These are phyloP conservation scores for Zygothrica quintamaculata DNA, from an alignment of 2,888 invertebrate genomes.

Conservation along the genomic window DNA sequence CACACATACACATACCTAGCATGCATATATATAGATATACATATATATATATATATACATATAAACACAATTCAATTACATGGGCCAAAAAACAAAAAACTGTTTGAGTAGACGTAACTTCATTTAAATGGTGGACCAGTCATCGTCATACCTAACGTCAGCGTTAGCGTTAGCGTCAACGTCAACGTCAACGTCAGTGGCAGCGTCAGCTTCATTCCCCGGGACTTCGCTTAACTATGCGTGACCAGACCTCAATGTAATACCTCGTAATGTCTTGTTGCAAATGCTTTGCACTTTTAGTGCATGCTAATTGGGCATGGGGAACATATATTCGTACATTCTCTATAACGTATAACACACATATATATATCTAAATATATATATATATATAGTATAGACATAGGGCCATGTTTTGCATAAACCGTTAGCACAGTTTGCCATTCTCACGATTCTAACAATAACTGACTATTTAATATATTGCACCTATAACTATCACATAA, in stretches of 20 bases:
- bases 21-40: slow-evolving; percentile 4
- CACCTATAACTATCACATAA: slow-evolving; percentile 70
- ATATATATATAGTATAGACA: slow-evolving; percentile 7
- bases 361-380: background rate
- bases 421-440: slow-evolving; percentile 55
- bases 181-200: no score
- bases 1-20: no score
- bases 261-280: slow-evolving; percentile 52
- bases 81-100: slow-evolving; percentile 64
- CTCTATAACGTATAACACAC: background rate
- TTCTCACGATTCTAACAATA: slow-evolving; percentile 60
- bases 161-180: no score
- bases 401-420: slow-evolving; percentile 61
- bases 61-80: slow-evolving; percentile 67
- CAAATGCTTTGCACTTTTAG: slow-evolving; percentile 71
- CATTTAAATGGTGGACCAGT: slow-evolving; percentile 68
- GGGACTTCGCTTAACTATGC: slow-evolving; percentile 63
- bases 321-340: slow-evolving; percentile 25
- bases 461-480: slow-evolving; percentile 60
- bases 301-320: slow-evolving; percentile 73
- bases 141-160: no score
- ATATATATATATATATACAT: slow-evolving; percentile 7
- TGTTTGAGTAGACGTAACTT: slow-evolving; percentile 58
- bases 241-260: slow-evolving; percentile 61
- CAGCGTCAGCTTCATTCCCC: slow-evolving; percentile 29